A percentile compares a stretch with the other conserved stretches of the same genome.
phyloP scores from a whole-genome alignment of 2,113 vertebrate species.

The Laticauda laticaudata region DNA sequence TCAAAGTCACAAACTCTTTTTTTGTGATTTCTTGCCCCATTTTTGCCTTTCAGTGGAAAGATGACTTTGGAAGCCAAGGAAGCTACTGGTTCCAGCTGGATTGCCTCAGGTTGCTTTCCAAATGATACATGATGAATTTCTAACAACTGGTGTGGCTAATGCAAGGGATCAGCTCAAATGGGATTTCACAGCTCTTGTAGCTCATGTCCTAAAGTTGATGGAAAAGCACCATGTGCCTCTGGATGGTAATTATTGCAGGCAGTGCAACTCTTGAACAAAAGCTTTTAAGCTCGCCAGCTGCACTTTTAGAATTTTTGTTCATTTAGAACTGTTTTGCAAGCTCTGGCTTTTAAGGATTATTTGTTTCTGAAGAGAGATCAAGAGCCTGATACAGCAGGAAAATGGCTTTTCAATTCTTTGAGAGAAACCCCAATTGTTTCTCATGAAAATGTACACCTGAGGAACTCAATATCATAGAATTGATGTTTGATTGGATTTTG shows the following conservation, averaged over 20 bases:
- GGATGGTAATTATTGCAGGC: not conserved
- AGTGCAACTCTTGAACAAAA: not conserved
- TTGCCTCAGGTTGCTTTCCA: not conserved
- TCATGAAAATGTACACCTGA: not conserved
- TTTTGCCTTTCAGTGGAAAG: not conserved
- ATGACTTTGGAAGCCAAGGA: not conserved
- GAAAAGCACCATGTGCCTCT: constrained; percentile 8
- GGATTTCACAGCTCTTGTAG: constrained; percentile 12
- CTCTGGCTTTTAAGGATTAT: not conserved
- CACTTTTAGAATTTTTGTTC: not conserved
- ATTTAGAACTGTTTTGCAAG: not conserved
- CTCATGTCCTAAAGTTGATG: constrained; percentile 10
- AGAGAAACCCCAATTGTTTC: not conserved
- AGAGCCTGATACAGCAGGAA: not conserved
- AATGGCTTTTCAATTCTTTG: not conserved
- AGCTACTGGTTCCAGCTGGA: not conserved
- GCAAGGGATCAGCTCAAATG: constrained; percentile 3
- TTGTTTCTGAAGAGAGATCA: not conserved
- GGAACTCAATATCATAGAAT: not conserved
- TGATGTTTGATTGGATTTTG: not conserved
- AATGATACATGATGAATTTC: not conserved
- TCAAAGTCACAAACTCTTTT: not conserved
- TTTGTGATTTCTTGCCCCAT: not conserved
- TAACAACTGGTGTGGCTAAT: not conserved
- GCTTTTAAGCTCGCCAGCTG: not conserved